phyloP scores from a whole-genome alignment of 2,888 invertebrate species.

The Biston stratarius region DNA sequence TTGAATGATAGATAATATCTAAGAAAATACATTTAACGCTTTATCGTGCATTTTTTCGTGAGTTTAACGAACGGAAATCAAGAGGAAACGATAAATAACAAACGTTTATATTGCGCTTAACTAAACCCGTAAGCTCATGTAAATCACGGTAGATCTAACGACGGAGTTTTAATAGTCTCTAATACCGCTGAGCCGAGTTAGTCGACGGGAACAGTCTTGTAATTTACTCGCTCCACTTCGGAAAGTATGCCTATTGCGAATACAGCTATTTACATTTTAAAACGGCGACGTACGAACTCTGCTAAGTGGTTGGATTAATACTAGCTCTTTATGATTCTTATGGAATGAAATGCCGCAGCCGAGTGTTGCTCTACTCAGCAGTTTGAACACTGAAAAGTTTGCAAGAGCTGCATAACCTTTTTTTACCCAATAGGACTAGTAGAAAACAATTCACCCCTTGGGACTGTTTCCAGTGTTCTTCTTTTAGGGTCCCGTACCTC shows the following conservation, averaged over 20 bases:
- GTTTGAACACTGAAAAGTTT: neutral
- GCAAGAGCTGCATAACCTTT: too few relatives aligned
- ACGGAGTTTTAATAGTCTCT: conserved; percentile 73
- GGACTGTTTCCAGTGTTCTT: too few relatives aligned
- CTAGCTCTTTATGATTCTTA: conserved; percentile 53
- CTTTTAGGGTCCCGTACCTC: too few relatives aligned
- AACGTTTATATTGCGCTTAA: conserved; percentile 59
- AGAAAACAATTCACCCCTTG: too few relatives aligned
- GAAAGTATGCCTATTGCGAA: conserved; percentile 64
- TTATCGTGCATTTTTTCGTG: conserved; percentile 2
- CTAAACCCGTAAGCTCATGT: conserved; percentile 66
- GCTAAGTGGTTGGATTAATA: conserved; percentile 54
- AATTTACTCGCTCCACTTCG: conserved; percentile 67
- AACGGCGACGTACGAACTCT: conserved; percentile 45
- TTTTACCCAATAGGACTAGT: too few relatives aligned
- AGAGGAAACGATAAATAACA: conserved; percentile 54
- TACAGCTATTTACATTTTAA: conserved; percentile 58
- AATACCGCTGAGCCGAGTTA: conserved; percentile 65
- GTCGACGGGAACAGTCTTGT: conserved; percentile 64
- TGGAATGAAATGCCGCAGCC: conserved; percentile 37
- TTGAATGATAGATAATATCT: neutral
- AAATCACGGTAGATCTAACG: conserved; percentile 67
- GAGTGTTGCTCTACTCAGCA: conserved; percentile 9
- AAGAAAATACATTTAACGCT: neutral
- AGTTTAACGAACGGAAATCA: conserved; percentile 8